phyloP scores from a whole-genome alignment of 2,888 invertebrate species.

The Phorcus lineatus region DNA sequence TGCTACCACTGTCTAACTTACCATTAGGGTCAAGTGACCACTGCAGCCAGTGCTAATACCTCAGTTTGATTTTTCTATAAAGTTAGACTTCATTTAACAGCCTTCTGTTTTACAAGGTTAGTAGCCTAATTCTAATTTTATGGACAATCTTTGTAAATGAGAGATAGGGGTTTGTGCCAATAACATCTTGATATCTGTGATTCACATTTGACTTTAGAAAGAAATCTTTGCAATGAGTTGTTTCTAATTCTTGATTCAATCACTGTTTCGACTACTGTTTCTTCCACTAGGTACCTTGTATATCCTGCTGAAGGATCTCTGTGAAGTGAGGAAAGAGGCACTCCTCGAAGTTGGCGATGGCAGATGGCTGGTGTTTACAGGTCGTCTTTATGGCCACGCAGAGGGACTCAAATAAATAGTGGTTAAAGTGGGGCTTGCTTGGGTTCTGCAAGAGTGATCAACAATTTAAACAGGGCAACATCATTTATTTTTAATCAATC shows the following conservation, averaged over 20 bases:
- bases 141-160: no score
- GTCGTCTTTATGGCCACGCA: constrained; percentile 83
- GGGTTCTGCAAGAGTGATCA: constrained; percentile 81
- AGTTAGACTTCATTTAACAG: no score
- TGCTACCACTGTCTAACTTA: no score
- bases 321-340: constrained; percentile 96
- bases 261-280: neutral
- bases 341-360: constrained; percentile 91
- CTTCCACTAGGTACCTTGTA: constrained; percentile 81
- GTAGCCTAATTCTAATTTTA: no score
- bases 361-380: constrained; percentile 86
- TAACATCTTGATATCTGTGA: neutral
- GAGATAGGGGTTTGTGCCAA: neutral
- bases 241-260: neutral
- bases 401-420: constrained; percentile 96
- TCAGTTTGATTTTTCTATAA: no score
- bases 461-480: neutral
- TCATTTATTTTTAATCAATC: no score
- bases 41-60: no score
- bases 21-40: no score
- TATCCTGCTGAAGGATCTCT: constrained; percentile 93
- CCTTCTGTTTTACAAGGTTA: no score
- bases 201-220: neutral
- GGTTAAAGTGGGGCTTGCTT: constrained; percentile 97
- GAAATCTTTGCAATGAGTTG: no score